Conservation (phyloP, 2,888 invertebrate genomes). For the Ferrisia virgata region DNA sequence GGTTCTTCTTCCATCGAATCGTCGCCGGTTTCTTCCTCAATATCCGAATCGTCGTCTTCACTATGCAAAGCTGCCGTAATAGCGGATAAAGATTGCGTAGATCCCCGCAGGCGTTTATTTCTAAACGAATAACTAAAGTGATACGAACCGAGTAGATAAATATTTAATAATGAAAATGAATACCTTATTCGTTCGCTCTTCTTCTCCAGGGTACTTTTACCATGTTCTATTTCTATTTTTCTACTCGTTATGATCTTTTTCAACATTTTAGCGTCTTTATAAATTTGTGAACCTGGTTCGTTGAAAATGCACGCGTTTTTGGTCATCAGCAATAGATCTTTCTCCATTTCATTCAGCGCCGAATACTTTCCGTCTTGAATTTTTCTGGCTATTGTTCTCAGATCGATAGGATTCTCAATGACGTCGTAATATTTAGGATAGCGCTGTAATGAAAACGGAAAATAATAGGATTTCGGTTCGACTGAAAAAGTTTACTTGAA, state of each 20-base stretch:
- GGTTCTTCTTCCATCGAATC: conserved; percentile 54
- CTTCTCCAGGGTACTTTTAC: conserved; percentile 62
- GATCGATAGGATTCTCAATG: conserved; percentile 90
- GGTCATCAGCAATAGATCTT: conserved; percentile 84
- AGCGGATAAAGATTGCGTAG: conserved; percentile 59
- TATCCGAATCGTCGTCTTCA: conserved; percentile 63
- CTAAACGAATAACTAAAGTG: conserved; percentile 48
- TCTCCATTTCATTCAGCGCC: conserved; percentile 79
- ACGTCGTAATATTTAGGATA: conserved; percentile 95
- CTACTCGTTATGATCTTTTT: conserved; percentile 71
- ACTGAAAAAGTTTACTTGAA: background rate
- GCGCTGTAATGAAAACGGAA: conserved; percentile 56
- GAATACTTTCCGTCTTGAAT: conserved; percentile 82
- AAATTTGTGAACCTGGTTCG: conserved; percentile 93
- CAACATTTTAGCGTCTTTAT: conserved; percentile 87
- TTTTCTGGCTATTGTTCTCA: conserved; percentile 87
- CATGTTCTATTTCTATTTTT: conserved; percentile 71
- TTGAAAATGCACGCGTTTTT: conserved; percentile 94
- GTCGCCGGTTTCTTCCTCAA: conserved; percentile 64
- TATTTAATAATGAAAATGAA: background rate
- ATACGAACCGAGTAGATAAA: conserved; percentile 16
- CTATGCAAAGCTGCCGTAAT: conserved; percentile 62
- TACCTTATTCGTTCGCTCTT: conserved; percentile 68
- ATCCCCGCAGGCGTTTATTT: conserved; percentile 55
- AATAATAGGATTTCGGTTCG: background rate